Base-by-base conservation (phyloP, 2,888 invertebrate species). In the Andrena hattorfiana region DNA sequence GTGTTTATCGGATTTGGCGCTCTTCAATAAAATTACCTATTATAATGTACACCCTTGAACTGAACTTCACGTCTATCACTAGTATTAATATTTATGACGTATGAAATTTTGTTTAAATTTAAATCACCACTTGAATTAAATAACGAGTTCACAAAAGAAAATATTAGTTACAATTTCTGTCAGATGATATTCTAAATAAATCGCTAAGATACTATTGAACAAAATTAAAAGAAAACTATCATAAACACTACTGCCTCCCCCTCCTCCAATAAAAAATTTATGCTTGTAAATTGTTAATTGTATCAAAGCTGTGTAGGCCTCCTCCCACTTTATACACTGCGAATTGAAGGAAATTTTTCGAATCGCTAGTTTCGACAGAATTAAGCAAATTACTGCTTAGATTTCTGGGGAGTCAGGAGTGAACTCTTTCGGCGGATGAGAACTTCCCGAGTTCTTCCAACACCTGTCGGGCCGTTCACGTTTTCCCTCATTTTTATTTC, bases 401-500 rank as follows among this genome's bases (percentile, higher is more conserved):
- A 42, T 4, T 42, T 42, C 13, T 5, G 42, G 16, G 42, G 13
- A 42, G 42, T 13, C 4, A 2, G 3, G 42, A 42, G 42, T 13
- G 42, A 42, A 42, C 13, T 42, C 4, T 42, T 13, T 42, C 42
- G 23, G 20, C 2, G 7, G 30, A 62, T 26, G n/a, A 16, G 23
- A 78, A 62, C 32, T 77, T 67, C 13, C 23, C 20, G 32, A 54
- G 30, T 62, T 49, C 6, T 54, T 5, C 30, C n/a, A 32, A 56
- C 62, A 51, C 62, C 67, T 74, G 74, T 54, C 77, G 13, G 62
- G 3, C 59, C 30, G n/a, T 23, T 30, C 30, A 13, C 42, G 30
- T 48, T 26, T 67, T 42, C 42, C 42, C 16, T 42, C 16, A 16
- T 16, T 42, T 74, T 74, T 78, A 67, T 68, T 73, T 23, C 7